These are phyloP conservation scores for Cephus nigrinus DNA, from an alignment of 2,888 invertebrate species.

Conservation along the genomic window DNA sequence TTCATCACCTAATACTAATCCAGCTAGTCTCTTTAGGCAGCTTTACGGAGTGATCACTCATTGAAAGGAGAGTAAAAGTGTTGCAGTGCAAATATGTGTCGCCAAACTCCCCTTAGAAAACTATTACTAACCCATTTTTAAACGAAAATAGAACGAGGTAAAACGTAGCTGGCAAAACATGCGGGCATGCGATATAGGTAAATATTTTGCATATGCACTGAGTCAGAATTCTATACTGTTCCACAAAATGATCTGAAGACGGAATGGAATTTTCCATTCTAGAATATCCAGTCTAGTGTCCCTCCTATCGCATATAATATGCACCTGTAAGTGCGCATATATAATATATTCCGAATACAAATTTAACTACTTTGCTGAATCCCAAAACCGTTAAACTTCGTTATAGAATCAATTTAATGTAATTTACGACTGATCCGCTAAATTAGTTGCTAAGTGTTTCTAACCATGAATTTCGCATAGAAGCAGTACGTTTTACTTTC, in stretches of 20 bases:
- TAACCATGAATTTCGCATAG: too few species aligned
- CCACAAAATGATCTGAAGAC: slow-evolving; percentile 1
- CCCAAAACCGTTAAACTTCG: too few species aligned
- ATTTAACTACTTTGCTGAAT: too few species aligned
- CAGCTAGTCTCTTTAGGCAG: too few species aligned
- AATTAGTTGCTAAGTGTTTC: too few species aligned
- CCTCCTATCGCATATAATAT: not conserved
- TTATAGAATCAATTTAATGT: too few species aligned
- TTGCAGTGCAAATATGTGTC: too few species aligned
- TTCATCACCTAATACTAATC: not conserved
- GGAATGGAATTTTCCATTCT: slow-evolving; percentile 9
- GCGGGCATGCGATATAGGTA: slow-evolving; percentile 13
- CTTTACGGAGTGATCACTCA: too few species aligned
- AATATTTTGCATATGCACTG: slow-evolving; percentile 24
- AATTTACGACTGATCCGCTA: too few species aligned
- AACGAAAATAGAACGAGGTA: slow-evolving; percentile 1
- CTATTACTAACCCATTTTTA: not conserved
- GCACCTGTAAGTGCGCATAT: not conserved
- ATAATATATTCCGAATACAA: not conserved
- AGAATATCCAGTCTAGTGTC: not conserved
- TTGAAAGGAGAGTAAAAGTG: too few species aligned
- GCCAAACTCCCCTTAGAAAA: too few species aligned
- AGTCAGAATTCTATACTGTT: slow-evolving; percentile 18
- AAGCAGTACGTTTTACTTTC: too few species aligned
- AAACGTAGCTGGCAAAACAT: not conserved